Evolutionary conservation across 2,888 invertebrate genomes (phyloP), one percentile per base, ranked within the genome.

Genomic region (Labia minor): DNA sequence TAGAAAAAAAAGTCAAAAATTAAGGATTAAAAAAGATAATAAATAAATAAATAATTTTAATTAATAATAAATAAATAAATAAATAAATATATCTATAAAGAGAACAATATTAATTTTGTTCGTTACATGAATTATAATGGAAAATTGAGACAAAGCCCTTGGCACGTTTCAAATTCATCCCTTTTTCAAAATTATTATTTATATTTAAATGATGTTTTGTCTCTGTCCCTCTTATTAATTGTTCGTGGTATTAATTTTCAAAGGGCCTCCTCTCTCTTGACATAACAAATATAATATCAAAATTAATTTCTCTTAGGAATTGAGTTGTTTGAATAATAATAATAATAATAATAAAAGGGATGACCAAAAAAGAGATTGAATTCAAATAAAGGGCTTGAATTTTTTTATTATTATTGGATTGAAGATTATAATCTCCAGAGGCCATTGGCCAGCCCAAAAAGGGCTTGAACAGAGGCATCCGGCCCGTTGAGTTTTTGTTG

Each of bases 291-390:
- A n/a, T 49, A 49, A 49, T 49, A 49, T 49, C 49, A 14, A 49
- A 49, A 49, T 49, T 49, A 49, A 49, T 49, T 49, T 49, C 49
- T 49, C 49, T 49, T 49, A 49, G 49, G 49, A 49, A 49, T 49
- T n/a, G 49, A 49, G 49, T 49, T 49, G 49, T 49, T 49, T 49
- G 49, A 49, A 49, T 49, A 49, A 49, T 49, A 49, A 49, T 11
- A 49, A 26, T 4, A 49, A 49, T 49, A 49, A 49, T 49, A 49
- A 49, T 11, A 49, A 26, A 26, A 26, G 26, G 26, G 26, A 26
- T 26, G 26, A 26, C 26, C 26, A 26, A 26, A 26, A 26, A 26
- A 26, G 26, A 26, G 26, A 26, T 26, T 26, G 49, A 49, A 49
- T 49, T 49, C n/a, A 16, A 49, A 49, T 49, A 49, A 49, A 49